phyloP scores from a whole-genome alignment of 2,113 vertebrate species.

The Zosterops japonicus region DNA sequence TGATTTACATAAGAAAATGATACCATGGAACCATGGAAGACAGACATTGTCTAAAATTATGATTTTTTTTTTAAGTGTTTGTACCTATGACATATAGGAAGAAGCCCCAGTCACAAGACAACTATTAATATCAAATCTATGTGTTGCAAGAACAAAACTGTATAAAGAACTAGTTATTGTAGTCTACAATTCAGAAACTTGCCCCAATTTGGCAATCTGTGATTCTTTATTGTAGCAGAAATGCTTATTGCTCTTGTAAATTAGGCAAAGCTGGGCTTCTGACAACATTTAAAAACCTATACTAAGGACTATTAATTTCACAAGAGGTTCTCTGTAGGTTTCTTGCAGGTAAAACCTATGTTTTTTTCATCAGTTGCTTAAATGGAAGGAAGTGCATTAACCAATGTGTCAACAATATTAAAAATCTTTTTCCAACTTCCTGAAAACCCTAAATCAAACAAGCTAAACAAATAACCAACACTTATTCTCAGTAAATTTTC shows the following conservation, averaged over 20 bases:
- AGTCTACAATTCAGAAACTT: background rate
- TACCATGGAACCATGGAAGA: background rate
- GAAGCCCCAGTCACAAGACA: background rate
- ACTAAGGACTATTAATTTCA: background rate
- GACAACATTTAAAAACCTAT: background rate
- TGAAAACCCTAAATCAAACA: background rate
- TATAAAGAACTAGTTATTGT: background rate
- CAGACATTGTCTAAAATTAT: background rate
- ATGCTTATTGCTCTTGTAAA: background rate
- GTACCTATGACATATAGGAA: background rate
- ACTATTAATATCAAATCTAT: background rate
- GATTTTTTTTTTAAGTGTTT: background rate
- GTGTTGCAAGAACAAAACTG: background rate
- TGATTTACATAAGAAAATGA: background rate
- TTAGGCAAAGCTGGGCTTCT: background rate
- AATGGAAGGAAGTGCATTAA: background rate
- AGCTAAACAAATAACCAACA: background rate
- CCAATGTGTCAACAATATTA: background rate
- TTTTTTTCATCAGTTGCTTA: background rate
- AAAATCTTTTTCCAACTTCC: background rate
- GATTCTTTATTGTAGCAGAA: background rate
- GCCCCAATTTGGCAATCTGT: background rate
- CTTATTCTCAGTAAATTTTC: background rate
- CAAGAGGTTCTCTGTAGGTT: background rate
- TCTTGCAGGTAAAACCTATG: background rate